Percentiles rank a stretch among this genome's conserved stretches.
These are phyloP conservation scores for Euglossa dilemma DNA, from an alignment of 1,140 invertebrate genomes.

Conservation along the genomic window DNA sequence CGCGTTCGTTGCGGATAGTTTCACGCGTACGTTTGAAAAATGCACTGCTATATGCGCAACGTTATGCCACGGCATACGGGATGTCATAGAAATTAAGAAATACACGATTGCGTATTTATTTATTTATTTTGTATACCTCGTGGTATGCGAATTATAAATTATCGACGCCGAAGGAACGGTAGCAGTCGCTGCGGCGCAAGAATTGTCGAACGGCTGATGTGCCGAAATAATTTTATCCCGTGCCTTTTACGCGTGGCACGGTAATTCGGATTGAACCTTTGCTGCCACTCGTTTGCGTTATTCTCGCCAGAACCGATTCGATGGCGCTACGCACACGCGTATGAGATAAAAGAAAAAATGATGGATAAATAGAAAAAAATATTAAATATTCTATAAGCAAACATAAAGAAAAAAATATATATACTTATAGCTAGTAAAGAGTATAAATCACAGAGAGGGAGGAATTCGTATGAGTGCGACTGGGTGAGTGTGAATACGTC, in stretches of 20 bases:
- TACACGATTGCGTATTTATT: background rate
- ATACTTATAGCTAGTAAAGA: constrained; percentile 53
- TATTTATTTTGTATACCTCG: background rate
- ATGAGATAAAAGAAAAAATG: constrained; percentile 31
- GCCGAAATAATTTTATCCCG: background rate
- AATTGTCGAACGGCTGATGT: background rate
- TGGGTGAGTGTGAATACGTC: constrained; percentile 57
- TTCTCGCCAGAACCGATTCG: background rate
- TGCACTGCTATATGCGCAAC: background rate
- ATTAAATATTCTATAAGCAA: constrained; percentile 65
- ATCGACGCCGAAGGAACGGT: background rate
- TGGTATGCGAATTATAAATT: background rate
- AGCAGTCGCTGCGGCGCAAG: background rate
- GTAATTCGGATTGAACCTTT: background rate
- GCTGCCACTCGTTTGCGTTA: background rate
- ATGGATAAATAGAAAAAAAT: constrained; percentile 54
- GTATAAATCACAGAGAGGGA: constrained; percentile 54
- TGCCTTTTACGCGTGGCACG: background rate
- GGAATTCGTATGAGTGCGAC: constrained; percentile 57
- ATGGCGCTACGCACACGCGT: constrained; percentile 16
- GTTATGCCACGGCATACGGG: background rate
- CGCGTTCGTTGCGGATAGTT: too few species aligned
- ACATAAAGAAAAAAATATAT: constrained; percentile 46
- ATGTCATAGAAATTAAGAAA: background rate
- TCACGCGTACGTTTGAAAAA: too few species aligned